Evolutionary conservation across 2,113 vertebrate species (phyloP).

Genomic region (Cyprinodon variegatus): DNA sequence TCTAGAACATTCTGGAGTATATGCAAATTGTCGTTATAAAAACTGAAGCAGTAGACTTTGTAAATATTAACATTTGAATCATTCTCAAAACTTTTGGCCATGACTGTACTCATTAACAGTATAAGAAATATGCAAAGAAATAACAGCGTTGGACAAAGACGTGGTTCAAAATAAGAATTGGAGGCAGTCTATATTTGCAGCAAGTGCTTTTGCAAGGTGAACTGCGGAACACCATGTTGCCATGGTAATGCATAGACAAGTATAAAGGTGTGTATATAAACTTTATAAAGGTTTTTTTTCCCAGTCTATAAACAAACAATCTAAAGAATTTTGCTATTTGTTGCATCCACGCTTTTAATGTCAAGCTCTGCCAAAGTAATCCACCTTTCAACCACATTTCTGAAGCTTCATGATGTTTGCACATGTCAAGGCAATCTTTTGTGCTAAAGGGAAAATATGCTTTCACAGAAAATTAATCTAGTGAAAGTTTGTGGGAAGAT

Average conservation of each 20-base stretch:
- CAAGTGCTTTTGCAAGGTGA: slow-evolving; percentile 35
- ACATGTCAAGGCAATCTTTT: slow-evolving; percentile 36
- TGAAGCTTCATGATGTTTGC: slow-evolving; percentile 22
- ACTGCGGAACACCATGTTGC: slow-evolving; percentile 53
- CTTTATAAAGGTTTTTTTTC: no score
- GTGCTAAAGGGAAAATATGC: slow-evolving; percentile 41
- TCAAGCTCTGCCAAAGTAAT: slow-evolving; percentile 30
- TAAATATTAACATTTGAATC: no score
- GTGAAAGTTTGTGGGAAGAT: slow-evolving; percentile 48
- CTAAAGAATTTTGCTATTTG: slow-evolving; percentile 38
- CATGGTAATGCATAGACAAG: slow-evolving; percentile 64
- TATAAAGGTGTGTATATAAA: no score
- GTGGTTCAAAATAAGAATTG: slow-evolving; percentile 26
- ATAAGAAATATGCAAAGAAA: slow-evolving; percentile 20
- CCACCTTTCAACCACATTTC: slow-evolving; percentile 34
- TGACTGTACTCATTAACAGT: not conserved
- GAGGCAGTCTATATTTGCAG: slow-evolving; percentile 39
- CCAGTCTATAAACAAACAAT: slow-evolving; percentile 25
- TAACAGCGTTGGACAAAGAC: slow-evolving; percentile 35
- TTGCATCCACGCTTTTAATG: slow-evolving; percentile 34
- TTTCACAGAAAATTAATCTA: slow-evolving; percentile 45
- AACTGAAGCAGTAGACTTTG: no score
- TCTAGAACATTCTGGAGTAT: no score
- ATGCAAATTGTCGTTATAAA: no score
- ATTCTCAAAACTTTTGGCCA: no score